These are phyloP conservation scores for Ferdinandea cuprea DNA, from an alignment of 2,888 invertebrate species.

Conservation along the genomic window DNA sequence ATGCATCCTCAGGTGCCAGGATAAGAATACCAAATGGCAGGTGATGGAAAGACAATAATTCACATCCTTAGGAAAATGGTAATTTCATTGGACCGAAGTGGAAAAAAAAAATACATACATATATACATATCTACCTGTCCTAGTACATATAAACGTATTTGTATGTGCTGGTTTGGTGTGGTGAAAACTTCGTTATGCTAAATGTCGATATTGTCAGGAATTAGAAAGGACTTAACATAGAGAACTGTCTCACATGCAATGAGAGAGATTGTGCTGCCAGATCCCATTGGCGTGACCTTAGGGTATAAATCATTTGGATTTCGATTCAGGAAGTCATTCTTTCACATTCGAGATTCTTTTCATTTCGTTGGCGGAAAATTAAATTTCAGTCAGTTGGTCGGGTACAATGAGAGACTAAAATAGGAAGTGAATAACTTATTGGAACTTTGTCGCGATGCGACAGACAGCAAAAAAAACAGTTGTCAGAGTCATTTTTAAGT, in stretches of 20 bases:
- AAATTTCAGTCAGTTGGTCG: conserved; percentile 43
- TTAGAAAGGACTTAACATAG: conserved; percentile 73
- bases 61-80: conserved; percentile 74
- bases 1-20: conserved; percentile 66
- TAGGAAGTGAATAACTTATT: conserved; percentile 13
- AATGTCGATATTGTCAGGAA: conserved; percentile 75
- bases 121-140: conserved; percentile 15
- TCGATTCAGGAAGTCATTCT: conserved; percentile 61
- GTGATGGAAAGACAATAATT: conserved; percentile 75
- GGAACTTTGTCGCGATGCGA: conserved; percentile 2
- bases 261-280: conserved; percentile 58
- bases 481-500: not conserved
- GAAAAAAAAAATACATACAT: no score
- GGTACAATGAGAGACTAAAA: not conserved
- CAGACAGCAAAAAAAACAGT: not conserved
- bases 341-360: conserved; percentile 37
- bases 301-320: conserved; percentile 69
- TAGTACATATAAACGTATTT: not conserved
- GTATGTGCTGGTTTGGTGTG: conserved; percentile 21
- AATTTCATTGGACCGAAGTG: conserved; percentile 63
- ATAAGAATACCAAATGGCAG: conserved; percentile 75
- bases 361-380: conserved; percentile 63
- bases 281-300: conserved; percentile 54
- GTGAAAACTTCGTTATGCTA: conserved; percentile 73
- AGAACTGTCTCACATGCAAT: conserved; percentile 61